Percentiles rank a stretch among this genome's conserved stretches.
These are phyloP conservation scores for Argentina silus DNA, from an alignment of 2,797 vertebrate genomes.

Conservation along the genomic window DNA sequence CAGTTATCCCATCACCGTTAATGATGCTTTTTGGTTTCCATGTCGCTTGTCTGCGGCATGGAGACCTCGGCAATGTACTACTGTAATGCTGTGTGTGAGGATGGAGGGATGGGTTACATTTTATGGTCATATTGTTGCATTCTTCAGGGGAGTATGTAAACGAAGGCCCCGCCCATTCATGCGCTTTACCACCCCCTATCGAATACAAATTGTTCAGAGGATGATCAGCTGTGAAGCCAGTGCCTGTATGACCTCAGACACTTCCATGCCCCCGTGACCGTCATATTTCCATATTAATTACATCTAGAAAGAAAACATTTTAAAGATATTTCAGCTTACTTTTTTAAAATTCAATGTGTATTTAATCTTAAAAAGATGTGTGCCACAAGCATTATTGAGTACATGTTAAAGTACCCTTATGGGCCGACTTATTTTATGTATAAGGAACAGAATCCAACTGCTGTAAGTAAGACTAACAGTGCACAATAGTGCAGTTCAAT, in stretches of 20 bases:
- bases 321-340: too few relatives aligned
- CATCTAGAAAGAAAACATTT: too few relatives aligned
- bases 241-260: not conserved
- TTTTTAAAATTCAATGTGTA: too few relatives aligned
- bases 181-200: slow-evolving; percentile 45
- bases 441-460: too few relatives aligned
- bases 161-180: slow-evolving; percentile 71
- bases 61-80: slow-evolving; percentile 53
- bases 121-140: slow-evolving; percentile 69
- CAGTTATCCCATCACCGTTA: slow-evolving; percentile 46
- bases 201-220: slow-evolving; percentile 27
- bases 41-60: slow-evolving; percentile 54
- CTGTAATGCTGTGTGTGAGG: slow-evolving; percentile 23
- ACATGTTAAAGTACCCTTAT: too few relatives aligned
- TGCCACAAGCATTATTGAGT: too few relatives aligned
- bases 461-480: too few relatives aligned
- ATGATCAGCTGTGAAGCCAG: slow-evolving; percentile 12
- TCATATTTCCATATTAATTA: too few relatives aligned
- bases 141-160: slow-evolving; percentile 73
- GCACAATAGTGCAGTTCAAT: too few relatives aligned
- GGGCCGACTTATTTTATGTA: too few relatives aligned
- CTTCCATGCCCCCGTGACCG: too few relatives aligned
- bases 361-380: too few relatives aligned
- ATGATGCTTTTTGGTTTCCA: slow-evolving; percentile 28
- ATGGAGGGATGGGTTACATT: slow-evolving; percentile 26